Conservation (phyloP, 2,113 vertebrate species). For the Tringa solitaria region DNA sequence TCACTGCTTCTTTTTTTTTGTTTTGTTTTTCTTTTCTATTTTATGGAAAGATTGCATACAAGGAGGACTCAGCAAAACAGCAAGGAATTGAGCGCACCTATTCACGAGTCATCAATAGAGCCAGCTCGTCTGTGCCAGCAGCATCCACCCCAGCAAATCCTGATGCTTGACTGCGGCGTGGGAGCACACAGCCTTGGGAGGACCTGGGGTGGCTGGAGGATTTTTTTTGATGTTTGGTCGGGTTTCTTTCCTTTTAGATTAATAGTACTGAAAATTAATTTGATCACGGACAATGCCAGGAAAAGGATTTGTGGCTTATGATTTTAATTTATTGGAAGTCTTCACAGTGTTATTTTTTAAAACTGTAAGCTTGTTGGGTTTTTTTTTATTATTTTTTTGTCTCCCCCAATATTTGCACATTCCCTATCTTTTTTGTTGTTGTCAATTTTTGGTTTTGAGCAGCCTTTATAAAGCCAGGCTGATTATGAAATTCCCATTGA, state of each 20-base stretch:
- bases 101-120: conserved; percentile 71
- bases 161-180: conserved; percentile 12
- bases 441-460: conserved; percentile 51
- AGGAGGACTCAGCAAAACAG: conserved; percentile 78
- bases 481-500: conserved; percentile 69
- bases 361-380: conserved; percentile 54
- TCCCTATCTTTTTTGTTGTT: background rate
- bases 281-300: background rate
- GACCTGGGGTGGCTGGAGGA: background rate
- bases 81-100: conserved; percentile 84
- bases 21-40: background rate
- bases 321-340: conserved; percentile 80
- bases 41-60: conserved; percentile 69
- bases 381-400: conserved; percentile 46
- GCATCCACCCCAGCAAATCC: conserved; percentile 22
- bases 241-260: background rate
- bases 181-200: background rate
- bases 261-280: conserved; percentile 13
- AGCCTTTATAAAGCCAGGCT: conserved; percentile 76
- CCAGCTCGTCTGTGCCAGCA: conserved; percentile 12
- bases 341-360: conserved; percentile 62
- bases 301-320: conserved; percentile 5
- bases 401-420: conserved; percentile 73
- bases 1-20: background rate
- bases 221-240: background rate